Percentiles rank a stretch among this genome's conserved stretches.
phyloP scores from a whole-genome alignment of 2,113 vertebrate species.

The Bufo gargarizans region DNA sequence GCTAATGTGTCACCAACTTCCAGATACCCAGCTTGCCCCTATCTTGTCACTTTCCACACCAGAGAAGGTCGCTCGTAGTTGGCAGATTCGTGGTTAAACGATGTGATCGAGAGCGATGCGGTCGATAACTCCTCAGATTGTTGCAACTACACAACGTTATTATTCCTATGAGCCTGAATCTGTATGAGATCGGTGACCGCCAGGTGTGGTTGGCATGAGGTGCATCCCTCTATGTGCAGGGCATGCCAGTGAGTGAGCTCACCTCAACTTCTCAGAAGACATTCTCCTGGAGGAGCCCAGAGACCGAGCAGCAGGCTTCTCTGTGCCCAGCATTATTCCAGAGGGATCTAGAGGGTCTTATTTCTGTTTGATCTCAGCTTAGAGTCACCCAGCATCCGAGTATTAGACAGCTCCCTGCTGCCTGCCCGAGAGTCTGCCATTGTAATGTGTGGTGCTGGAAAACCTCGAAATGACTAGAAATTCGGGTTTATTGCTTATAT shows the following conservation, averaged over 20 bases:
- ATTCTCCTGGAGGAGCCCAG: slow-evolving; percentile 1
- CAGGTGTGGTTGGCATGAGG: neutral
- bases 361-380: slow-evolving; percentile 58
- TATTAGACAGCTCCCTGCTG: slow-evolving; percentile 38
- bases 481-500: neutral
- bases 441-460: too few species aligned
- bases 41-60: slow-evolving; percentile 37
- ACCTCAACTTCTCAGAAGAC: slow-evolving; percentile 38
- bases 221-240: neutral
- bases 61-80: too few species aligned
- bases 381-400: slow-evolving; percentile 28
- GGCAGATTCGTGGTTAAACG: neutral
- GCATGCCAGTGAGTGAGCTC: slow-evolving; percentile 14
- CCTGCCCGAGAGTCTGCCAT: neutral
- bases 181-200: too few species aligned
- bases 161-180: too few species aligned
- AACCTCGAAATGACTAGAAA: neutral
- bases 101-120: neutral
- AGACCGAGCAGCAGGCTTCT: slow-evolving; percentile 31
- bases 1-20: slow-evolving; percentile 47
- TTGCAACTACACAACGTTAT: neutral
- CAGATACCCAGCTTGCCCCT: slow-evolving; percentile 45
- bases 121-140: neutral
- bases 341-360: slow-evolving; percentile 34
- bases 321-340: slow-evolving; percentile 47